Conservation (phyloP, 2,113 vertebrate species). For the Laterallus jamaicensis region DNA sequence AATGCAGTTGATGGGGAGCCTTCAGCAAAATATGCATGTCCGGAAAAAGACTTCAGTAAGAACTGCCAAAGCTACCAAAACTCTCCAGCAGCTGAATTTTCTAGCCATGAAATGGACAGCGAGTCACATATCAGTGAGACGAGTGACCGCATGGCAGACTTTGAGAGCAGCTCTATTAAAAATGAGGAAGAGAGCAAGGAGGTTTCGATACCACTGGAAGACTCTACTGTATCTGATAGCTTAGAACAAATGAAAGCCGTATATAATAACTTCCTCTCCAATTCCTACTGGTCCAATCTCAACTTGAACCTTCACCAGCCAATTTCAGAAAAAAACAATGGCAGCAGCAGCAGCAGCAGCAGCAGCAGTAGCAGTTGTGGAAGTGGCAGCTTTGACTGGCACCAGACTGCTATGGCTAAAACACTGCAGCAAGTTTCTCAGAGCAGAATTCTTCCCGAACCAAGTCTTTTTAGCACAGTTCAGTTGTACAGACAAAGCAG, state of each 20-base stretch:
- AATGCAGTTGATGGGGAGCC: slow-evolving; percentile 88
- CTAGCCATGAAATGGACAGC: slow-evolving; percentile 97
- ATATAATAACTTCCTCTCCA: slow-evolving; percentile 97
- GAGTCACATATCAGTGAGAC: slow-evolving; percentile 97
- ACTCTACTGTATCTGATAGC: slow-evolving; percentile 86
- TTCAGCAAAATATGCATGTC: slow-evolving; percentile 87
- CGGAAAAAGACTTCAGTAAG: slow-evolving; percentile 89
- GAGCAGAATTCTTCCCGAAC: slow-evolving; percentile 86
- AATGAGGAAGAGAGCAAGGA: slow-evolving; percentile 95
- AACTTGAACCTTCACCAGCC: slow-evolving; percentile 91
- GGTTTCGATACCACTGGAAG: slow-evolving; percentile 79
- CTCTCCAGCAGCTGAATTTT: slow-evolving; percentile 93
- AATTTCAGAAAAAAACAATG: slow-evolving; percentile 83
- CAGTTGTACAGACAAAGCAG: slow-evolving; percentile 98
- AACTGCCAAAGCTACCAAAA: slow-evolving; percentile 88
- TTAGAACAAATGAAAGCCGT: slow-evolving; percentile 99
- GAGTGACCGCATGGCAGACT: slow-evolving; percentile 96
- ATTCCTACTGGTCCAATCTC: slow-evolving; percentile 98
- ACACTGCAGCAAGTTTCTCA: slow-evolving; percentile 95
- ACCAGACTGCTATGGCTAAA: slow-evolving; percentile 97
- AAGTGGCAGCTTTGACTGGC: slow-evolving; percentile 96
- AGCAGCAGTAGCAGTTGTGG: slow-evolving; percentile 96
- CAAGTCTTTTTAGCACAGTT: slow-evolving; percentile 97
- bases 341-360: slow-evolving; percentile 93
- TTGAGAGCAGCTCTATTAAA: slow-evolving; percentile 92